Conservation (phyloP, 2,888 invertebrate genomes). For the Flexamia atlantica region DNA sequence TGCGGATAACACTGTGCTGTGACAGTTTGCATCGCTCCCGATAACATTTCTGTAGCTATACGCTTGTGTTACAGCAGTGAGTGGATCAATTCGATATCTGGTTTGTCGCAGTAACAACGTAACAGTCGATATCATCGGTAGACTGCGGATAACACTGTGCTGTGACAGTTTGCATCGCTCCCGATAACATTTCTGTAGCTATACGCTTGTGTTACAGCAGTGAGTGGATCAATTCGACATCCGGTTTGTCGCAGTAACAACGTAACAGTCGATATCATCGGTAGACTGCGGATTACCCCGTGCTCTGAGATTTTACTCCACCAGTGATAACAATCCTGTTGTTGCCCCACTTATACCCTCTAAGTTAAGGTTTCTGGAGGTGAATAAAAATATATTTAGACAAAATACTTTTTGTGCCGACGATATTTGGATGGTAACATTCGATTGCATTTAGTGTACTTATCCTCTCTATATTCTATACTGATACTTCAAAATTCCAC, state of each 20-base stretch:
- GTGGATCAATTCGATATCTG: not conserved
- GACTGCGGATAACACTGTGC: not conserved
- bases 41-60: not conserved
- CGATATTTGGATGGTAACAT: no score
- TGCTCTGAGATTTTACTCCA: not conserved
- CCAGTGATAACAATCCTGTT: not conserved
- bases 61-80: not conserved
- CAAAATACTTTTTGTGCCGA: no score
- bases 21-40: not conserved
- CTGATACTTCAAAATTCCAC: no score
- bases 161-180: not conserved
- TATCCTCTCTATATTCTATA: no score
- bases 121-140: constrained; percentile 23
- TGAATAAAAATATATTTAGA: no score
- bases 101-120: not conserved
- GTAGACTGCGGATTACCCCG: not conserved
- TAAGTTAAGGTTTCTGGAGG: no score
- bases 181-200: not conserved
- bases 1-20: not conserved
- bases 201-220: not conserved
- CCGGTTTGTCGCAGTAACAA: not conserved
- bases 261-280: constrained; percentile 24
- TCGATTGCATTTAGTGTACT: no score
- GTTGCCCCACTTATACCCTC: no score
- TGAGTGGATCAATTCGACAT: not conserved